phyloP scores from a whole-genome alignment of 2,888 invertebrate genomes.

The Drosophila atripex region DNA sequence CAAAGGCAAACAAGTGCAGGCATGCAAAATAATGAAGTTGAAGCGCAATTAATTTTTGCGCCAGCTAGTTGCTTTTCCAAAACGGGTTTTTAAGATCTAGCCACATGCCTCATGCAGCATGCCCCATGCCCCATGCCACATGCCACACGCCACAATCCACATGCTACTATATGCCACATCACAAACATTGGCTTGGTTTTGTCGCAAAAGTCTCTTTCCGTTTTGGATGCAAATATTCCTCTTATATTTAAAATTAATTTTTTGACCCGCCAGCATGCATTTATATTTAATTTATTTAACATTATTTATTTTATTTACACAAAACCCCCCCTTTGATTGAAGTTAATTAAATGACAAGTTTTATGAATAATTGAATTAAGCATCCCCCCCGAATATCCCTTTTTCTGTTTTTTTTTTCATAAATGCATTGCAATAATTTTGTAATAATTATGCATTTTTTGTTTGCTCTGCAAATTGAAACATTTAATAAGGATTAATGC shows the following conservation, averaged over 20 bases:
- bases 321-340: slow-evolving; percentile 3
- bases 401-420: neutral
- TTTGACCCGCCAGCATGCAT: neutral
- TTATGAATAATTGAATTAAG: slow-evolving; percentile 13
- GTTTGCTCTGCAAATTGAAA: neutral
- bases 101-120: slow-evolving; percentile 11
- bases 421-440: neutral
- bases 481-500: neutral
- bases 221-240: too few relatives aligned
- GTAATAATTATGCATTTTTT: neutral
- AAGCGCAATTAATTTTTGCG: slow-evolving; percentile 74
- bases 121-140: slow-evolving; percentile 4
- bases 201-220: neutral
- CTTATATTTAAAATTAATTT: neutral
- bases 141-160: neutral
- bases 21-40: slow-evolving; percentile 78
- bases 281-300: neutral
- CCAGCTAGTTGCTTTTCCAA: slow-evolving; percentile 41
- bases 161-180: neutral
- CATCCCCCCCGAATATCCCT: neutral
- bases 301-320: too few relatives aligned
- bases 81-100: slow-evolving; percentile 29
- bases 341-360: slow-evolving; percentile 3
- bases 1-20: slow-evolving; percentile 62
- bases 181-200: neutral